phyloP scores from a whole-genome alignment of 2,888 invertebrate genomes.

The Acleris sparsana region DNA sequence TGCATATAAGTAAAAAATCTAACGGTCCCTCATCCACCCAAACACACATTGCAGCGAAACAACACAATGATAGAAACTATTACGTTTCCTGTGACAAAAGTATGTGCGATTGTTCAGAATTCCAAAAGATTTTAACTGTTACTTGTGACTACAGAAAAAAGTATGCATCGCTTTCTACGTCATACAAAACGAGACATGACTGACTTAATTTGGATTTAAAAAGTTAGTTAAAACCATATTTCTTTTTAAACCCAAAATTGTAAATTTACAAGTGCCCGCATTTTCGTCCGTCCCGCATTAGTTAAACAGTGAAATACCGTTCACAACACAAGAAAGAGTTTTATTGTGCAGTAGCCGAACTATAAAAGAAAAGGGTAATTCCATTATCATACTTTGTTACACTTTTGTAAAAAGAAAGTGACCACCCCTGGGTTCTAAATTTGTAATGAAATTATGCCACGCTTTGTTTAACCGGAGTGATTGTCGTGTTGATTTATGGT shows the following conservation, averaged over 20 bases:
- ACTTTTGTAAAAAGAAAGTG: slow-evolving; percentile 47
- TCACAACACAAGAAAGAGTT: slow-evolving; percentile 57
- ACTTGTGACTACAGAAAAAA: neutral
- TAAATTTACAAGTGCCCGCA: slow-evolving; percentile 31
- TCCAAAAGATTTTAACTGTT: slow-evolving; percentile 31
- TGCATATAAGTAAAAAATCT: slow-evolving; percentile 66
- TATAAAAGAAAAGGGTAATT: slow-evolving; percentile 64
- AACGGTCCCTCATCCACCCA: slow-evolving; percentile 74
- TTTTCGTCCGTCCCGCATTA: slow-evolving; percentile 42
- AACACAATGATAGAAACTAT: slow-evolving; percentile 77
- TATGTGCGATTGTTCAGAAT: slow-evolving; percentile 54
- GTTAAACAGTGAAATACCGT: slow-evolving; percentile 30
- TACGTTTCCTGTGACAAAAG: slow-evolving; percentile 70
- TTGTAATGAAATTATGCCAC: slow-evolving; percentile 36
- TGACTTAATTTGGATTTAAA: too few species aligned
- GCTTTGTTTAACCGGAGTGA: slow-evolving; percentile 24
- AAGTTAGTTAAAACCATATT: too few species aligned
- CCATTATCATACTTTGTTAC: slow-evolving; percentile 51
- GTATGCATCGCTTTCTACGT: too few species aligned
- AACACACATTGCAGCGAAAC: slow-evolving; percentile 77
- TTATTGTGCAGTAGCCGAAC: slow-evolving; percentile 70
- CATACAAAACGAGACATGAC: too few species aligned
- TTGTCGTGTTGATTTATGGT: slow-evolving; percentile 58
- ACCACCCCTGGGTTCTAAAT: slow-evolving; percentile 57
- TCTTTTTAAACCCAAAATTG: slow-evolving; percentile 1